Evolutionary conservation across 1,140 invertebrate species (phyloP).

Genomic region (Archivesica marissinica): DNA sequence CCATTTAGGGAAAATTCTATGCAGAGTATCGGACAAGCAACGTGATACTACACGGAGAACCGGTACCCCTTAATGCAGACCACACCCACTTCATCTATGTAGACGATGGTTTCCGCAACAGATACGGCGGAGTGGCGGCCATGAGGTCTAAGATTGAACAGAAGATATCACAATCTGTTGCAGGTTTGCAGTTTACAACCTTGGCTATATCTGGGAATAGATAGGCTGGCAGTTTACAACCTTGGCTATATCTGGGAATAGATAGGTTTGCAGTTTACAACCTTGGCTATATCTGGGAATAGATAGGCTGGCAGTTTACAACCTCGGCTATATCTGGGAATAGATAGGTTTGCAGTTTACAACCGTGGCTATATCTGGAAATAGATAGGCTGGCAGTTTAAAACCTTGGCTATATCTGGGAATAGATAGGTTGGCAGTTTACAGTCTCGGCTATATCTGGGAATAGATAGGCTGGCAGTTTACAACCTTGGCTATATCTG

Average conservation of each 20-base stretch:
- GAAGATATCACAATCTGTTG: slow-evolving; percentile 69
- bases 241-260: too few species aligned
- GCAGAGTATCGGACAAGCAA: slow-evolving; percentile 78
- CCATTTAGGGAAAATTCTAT: slow-evolving; percentile 77
- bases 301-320: too few species aligned
- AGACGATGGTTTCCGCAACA: slow-evolving; percentile 97
- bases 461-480: too few species aligned
- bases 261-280: slow-evolving; percentile 37
- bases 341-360: slow-evolving; percentile 37
- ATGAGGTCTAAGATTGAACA: slow-evolving; percentile 81
- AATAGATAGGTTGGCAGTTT: slow-evolving; percentile 35
- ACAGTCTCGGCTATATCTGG: too few species aligned
- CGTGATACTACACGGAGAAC: slow-evolving; percentile 76
- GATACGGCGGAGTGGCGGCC: slow-evolving; percentile 78
- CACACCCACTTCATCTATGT: slow-evolving; percentile 98
- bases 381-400: too few species aligned
- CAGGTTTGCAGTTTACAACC: slow-evolving; percentile 43
- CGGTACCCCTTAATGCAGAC: slow-evolving; percentile 91
- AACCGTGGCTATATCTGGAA: too few species aligned
- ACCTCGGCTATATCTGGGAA: too few species aligned
- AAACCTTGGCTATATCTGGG: too few species aligned
- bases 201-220: too few species aligned
- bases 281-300: too few species aligned
- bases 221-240: too few species aligned
- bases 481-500: too few species aligned